Percentiles rank a stretch among this genome's conserved stretches.
phyloP scores from a whole-genome alignment of 2,888 invertebrate genomes.

The Fragum fragum region DNA sequence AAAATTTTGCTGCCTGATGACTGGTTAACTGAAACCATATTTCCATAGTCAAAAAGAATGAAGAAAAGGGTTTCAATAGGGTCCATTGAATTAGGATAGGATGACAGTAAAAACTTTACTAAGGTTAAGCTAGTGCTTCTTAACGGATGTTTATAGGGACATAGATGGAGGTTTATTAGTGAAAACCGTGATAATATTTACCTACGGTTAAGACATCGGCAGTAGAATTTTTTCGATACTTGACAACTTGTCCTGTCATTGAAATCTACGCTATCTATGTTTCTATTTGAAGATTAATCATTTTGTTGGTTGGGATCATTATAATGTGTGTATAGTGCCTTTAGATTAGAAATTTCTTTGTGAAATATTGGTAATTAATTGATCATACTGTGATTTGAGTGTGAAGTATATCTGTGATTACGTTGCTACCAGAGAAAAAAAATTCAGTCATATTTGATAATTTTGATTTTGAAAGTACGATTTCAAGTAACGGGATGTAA shows the following conservation, averaged over 20 bases:
- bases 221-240: conserved; percentile 42
- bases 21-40: too few relatives aligned
- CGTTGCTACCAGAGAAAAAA: too few relatives aligned
- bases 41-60: too few relatives aligned
- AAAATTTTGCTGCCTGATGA: too few relatives aligned
- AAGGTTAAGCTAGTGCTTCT: not conserved
- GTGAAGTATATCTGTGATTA: not conserved
- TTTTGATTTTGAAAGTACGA: too few relatives aligned
- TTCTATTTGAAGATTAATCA: conserved; percentile 3
- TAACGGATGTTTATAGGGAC: conserved; percentile 8
- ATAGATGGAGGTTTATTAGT: conserved; percentile 12
- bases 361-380: conserved; percentile 14
- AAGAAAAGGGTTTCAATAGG: not conserved
- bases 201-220: not conserved
- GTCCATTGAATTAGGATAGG: not conserved
- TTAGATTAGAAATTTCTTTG: conserved; percentile 15
- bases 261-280: conserved; percentile 16
- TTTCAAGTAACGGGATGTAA: too few relatives aligned
- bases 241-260: conserved; percentile 41
- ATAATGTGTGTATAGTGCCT: conserved; percentile 4
- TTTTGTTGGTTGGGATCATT: not conserved
- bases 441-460: too few relatives aligned
- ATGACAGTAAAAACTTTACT: not conserved
- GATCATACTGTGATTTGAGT: not conserved
- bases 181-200: conserved; percentile 27